These are phyloP conservation scores for Drosophila conformis DNA, from an alignment of 2,888 invertebrate genomes.

Conservation along the genomic window DNA sequence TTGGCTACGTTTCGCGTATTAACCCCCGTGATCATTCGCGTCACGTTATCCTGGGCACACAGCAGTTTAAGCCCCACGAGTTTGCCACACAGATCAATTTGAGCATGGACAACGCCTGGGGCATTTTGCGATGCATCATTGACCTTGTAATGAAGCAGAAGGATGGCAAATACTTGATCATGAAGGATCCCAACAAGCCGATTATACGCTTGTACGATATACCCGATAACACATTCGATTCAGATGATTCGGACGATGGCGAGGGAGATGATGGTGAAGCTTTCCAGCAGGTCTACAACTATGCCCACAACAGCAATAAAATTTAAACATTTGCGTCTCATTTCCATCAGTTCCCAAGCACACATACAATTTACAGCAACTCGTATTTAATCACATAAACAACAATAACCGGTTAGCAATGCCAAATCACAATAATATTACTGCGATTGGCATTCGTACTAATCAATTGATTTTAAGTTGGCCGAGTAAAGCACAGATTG, in stretches of 20 bases:
- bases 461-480: constrained; percentile 62
- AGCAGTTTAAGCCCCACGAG: constrained; percentile 99
- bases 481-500: constrained; percentile 62
- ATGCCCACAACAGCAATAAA: constrained; percentile 72
- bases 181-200: constrained; percentile 99
- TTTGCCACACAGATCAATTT: constrained; percentile 99
- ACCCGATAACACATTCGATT: constrained; percentile 99
- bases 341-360: constrained; percentile 36
- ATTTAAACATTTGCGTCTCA: constrained; percentile 49
- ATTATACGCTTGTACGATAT: constrained; percentile 99
- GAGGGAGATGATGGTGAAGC: constrained; percentile 80
- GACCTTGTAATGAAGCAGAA: constrained; percentile 99
- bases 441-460: constrained; percentile 29
- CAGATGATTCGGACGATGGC: constrained; percentile 88
- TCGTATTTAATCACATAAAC: constrained; percentile 38
- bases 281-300: constrained; percentile 84
- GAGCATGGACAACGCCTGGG: constrained; percentile 99
- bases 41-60: constrained; percentile 98
- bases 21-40: constrained; percentile 97
- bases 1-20: constrained; percentile 98
- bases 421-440: constrained; percentile 32
- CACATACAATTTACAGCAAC: constrained; percentile 18
- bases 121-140: constrained; percentile 97
- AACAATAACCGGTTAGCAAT: constrained; percentile 59
- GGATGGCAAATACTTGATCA: constrained; percentile 98